Evolutionary conservation across 2,113 vertebrate species (phyloP).

Genomic region (Mobula birostris): DNA sequence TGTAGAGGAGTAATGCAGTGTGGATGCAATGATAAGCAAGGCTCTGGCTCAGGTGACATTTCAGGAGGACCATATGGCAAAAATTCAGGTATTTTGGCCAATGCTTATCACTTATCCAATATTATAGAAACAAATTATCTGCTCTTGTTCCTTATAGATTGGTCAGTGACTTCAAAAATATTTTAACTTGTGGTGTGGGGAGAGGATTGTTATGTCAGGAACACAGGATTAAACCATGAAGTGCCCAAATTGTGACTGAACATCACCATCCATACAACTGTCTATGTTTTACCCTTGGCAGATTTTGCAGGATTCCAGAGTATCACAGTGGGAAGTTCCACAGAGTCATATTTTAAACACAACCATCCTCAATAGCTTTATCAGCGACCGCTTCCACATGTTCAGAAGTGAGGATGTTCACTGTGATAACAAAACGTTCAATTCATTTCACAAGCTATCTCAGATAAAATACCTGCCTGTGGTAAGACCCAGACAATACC

Average conservation of each 20-base stretch:
- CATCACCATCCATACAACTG: background rate
- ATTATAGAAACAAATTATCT: too few relatives aligned
- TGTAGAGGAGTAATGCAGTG: background rate
- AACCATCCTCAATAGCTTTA: too few relatives aligned
- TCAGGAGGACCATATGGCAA: background rate
- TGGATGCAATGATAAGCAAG: background rate
- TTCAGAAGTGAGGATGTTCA: too few relatives aligned
- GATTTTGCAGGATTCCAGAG: background rate
- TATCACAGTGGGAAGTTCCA: background rate
- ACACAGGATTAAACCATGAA: background rate
- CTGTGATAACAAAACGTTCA: too few relatives aligned
- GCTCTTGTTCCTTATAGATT: background rate
- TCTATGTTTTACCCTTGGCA: background rate
- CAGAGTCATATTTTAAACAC: too few relatives aligned
- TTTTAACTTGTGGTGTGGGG: too few relatives aligned
- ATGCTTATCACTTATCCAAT: too few relatives aligned
- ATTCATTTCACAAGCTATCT: too few relatives aligned
- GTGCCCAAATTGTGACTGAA: background rate
- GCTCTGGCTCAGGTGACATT: background rate
- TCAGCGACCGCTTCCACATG: too few relatives aligned
- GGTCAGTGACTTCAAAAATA: background rate
- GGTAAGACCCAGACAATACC: too few relatives aligned
- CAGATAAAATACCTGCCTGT: too few relatives aligned
- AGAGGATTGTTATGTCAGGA: too few relatives aligned
- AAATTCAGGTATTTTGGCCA: background rate